Conservation (phyloP, 2,888 invertebrate genomes). For the Mythimna impura region DNA sequence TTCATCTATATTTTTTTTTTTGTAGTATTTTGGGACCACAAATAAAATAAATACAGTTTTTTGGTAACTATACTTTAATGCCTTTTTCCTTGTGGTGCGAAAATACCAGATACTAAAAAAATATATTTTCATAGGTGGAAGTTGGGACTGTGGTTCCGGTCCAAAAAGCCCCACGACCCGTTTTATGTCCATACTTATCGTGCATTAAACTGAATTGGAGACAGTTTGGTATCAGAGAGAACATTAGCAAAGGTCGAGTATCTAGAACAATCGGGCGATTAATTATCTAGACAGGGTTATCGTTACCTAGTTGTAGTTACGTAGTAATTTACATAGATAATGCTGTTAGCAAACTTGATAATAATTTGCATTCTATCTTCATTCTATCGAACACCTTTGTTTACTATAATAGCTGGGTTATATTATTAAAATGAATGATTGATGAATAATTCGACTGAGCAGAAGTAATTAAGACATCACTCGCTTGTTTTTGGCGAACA, state of each 20-base stretch:
- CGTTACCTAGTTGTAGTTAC: constrained; percentile 20
- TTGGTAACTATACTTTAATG: no score
- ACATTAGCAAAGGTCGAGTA: constrained; percentile 44
- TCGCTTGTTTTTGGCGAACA: background rate
- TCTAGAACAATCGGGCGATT: constrained; percentile 43
- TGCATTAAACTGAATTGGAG: constrained; percentile 30
- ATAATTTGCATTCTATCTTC: constrained; percentile 16
- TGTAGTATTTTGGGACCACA: no score
- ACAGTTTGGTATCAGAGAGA: constrained; percentile 38
- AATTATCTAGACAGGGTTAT: constrained; percentile 47
- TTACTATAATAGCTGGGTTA: background rate
- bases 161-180: no score
- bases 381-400: background rate
- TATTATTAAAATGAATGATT: background rate
- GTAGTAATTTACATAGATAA: constrained; percentile 45
- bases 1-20: no score
- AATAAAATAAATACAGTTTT: no score
- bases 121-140: no score
- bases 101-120: no score
- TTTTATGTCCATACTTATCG: constrained; percentile 7
- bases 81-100: no score
- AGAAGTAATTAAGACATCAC: background rate
- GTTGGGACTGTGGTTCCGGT: no score
- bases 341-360: constrained; percentile 20
- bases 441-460: background rate